These are phyloP conservation scores for Galbula dea DNA, from an alignment of 2,113 vertebrate genomes.

Conservation along the genomic window DNA sequence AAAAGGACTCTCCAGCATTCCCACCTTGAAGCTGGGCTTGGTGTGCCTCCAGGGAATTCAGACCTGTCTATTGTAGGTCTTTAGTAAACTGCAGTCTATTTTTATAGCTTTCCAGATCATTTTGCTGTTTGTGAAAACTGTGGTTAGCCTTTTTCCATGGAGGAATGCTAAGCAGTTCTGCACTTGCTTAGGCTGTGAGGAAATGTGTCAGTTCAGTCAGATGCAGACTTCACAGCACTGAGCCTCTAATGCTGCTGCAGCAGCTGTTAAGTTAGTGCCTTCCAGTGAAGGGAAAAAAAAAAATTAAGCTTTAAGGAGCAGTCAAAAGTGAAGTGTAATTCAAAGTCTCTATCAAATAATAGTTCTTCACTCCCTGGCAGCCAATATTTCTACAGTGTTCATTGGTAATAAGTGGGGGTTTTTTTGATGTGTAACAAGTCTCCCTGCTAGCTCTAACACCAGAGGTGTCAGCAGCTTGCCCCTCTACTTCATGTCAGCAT, in stretches of 20 bases:
- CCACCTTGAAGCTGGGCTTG: neutral
- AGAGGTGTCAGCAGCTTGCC: neutral
- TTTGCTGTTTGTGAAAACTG: neutral
- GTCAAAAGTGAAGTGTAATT: neutral
- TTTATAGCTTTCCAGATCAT: neutral
- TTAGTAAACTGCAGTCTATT: neutral
- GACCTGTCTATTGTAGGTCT: neutral
- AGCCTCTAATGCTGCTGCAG: neutral
- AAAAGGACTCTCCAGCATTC: neutral
- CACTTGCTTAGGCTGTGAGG: neutral
- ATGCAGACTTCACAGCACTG: neutral
- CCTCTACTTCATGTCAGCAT: neutral
- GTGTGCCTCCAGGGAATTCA: neutral
- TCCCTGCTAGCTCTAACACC: neutral
- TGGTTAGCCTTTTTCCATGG: accelerated
- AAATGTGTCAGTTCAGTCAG: neutral
- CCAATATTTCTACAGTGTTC: neutral
- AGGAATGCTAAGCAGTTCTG: neutral
- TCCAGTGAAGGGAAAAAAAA: neutral
- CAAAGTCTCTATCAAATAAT: neutral
- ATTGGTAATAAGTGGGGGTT: neutral
- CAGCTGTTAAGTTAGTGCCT: neutral
- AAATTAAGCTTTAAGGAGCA: neutral
- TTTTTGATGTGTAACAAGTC: neutral
- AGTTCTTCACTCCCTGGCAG: neutral